Percentiles rank a stretch among this genome's conserved stretches.
Evolutionary conservation across 2,888 invertebrate genomes (phyloP).

Genomic region (Xestoiulus laeticollis): DNA sequence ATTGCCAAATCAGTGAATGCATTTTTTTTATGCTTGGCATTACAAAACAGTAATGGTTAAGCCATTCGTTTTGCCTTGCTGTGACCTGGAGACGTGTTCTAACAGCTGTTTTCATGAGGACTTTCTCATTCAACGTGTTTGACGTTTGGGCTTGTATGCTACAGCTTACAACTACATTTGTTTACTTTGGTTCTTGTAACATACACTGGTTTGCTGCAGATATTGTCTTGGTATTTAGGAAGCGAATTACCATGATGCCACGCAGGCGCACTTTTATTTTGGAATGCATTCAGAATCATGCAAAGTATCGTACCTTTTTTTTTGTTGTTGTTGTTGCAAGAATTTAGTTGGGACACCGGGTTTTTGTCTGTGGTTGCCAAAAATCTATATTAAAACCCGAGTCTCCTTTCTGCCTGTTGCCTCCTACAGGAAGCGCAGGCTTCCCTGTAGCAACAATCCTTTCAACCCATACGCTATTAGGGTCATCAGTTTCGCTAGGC

Average conservation of each 20-base stretch:
- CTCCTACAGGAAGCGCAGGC: background rate
- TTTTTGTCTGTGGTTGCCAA: background rate
- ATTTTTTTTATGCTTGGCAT: background rate
- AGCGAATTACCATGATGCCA: background rate
- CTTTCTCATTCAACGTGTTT: background rate
- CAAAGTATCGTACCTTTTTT: background rate
- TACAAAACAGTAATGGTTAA: background rate
- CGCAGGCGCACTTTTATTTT: background rate
- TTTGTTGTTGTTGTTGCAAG: background rate
- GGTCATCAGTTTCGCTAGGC: slow-evolving; percentile 22
- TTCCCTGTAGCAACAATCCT: background rate
- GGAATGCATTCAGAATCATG: slow-evolving; percentile 8
- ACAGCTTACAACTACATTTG: no score
- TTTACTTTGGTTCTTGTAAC: no score
- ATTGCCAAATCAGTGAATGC: background rate
- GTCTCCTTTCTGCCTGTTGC: background rate
- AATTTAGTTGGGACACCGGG: background rate
- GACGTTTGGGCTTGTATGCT: background rate
- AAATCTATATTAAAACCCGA: background rate
- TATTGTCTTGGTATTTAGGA: no score
- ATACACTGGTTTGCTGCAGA: background rate
- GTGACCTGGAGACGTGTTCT: background rate
- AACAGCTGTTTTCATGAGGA: background rate
- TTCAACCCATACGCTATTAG: background rate
- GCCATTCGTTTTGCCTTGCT: no score